Base-by-base conservation (phyloP, 2,888 invertebrate genomes). In the Choristoneura rosaceana region DNA sequence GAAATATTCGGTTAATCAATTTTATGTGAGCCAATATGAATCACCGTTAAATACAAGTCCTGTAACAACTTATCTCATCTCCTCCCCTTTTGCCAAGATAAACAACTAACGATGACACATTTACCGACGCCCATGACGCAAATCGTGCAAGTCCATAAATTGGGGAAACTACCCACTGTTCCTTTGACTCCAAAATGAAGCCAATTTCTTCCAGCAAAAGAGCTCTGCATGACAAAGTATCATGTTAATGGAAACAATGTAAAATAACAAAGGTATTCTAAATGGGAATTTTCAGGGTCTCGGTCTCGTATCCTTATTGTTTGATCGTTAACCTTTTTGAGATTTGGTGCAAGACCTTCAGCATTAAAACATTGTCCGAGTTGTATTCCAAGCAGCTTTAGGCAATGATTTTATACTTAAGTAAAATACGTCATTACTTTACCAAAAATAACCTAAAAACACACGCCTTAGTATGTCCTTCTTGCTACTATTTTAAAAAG, bases 51-150 rank as follows among this genome's bases (percentile, higher is more conserved):
- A 43, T 7, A 12, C 43, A 12, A 12, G 12, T 12, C 43, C 12
- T 4, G 25, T 1, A 4, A 55, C 25, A 25, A 25, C 25, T 55
- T 25, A 43, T 66, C 63, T 81, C 79, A 78, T 76, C 77, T n/a
- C 75, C 61, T 74, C 79, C 79, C 78, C 78, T 80, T 77, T 81
- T 17, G 70, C 70, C 70, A 70, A 65, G 47, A 64, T 47, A 50
- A 70, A 70, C 64, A 60, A 25, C 52, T 17, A 15, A 17, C 38
- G 64, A 59, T 70, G 70, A 70, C 70, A 70, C 59, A 70, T 70
- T 65, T 70, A 64, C 59, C 25, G 63, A 47, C 17, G 33, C 34
- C 8, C 64, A 41, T 70, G 64, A 64, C 70, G 70, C 70, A 64
- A 59, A 64, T 64, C 41, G n/a, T 12, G 59, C 59, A 15, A 25